Conservation (phyloP, 2,888 invertebrate species). For the Agonum fuliginosum region DNA sequence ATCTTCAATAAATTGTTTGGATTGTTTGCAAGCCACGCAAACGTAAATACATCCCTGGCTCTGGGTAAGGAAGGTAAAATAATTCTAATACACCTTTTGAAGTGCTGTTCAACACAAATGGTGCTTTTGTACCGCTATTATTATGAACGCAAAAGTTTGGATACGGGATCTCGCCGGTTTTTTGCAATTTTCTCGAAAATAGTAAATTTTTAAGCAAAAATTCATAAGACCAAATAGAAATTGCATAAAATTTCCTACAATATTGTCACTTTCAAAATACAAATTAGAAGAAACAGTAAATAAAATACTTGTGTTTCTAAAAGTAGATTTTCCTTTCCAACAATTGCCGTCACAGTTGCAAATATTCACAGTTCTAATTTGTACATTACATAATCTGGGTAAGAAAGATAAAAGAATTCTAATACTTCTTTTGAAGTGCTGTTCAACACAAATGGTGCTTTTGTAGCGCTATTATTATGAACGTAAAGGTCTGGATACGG, state of each 20-base stretch:
- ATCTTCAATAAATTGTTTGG: slow-evolving; percentile 65
- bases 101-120: slow-evolving; percentile 80
- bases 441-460: too few relatives aligned
- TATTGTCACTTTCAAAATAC: too few relatives aligned
- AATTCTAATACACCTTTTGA: slow-evolving; percentile 78
- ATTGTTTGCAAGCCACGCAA: slow-evolving; percentile 68
- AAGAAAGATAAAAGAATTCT: too few relatives aligned
- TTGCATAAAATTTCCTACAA: too few relatives aligned
- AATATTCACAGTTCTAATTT: slow-evolving; percentile 84
- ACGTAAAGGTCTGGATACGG: too few relatives aligned
- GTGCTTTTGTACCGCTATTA: slow-evolving; percentile 73
- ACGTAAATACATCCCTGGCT: slow-evolving; percentile 86
- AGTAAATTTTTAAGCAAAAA: too few relatives aligned
- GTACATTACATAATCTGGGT: slow-evolving; percentile 88
- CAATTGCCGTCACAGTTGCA: slow-evolving; percentile 73
- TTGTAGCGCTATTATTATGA: too few relatives aligned
- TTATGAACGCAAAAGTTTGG: slow-evolving; percentile 78
- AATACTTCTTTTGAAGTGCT: too few relatives aligned
- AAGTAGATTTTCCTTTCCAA: slow-evolving; percentile 31
- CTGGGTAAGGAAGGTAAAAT: slow-evolving; percentile 86
- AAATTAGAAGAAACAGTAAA: slow-evolving; percentile 66
- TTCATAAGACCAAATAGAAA: too few relatives aligned
- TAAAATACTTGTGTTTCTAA: slow-evolving; percentile 7
- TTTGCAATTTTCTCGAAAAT: too few relatives aligned
- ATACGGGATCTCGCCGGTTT: too few relatives aligned